Evolutionary conservation across 2,888 invertebrate genomes (phyloP), one percentile per base, ranked within the genome.

Genomic region (Pristionchus entomophagus): DNA sequence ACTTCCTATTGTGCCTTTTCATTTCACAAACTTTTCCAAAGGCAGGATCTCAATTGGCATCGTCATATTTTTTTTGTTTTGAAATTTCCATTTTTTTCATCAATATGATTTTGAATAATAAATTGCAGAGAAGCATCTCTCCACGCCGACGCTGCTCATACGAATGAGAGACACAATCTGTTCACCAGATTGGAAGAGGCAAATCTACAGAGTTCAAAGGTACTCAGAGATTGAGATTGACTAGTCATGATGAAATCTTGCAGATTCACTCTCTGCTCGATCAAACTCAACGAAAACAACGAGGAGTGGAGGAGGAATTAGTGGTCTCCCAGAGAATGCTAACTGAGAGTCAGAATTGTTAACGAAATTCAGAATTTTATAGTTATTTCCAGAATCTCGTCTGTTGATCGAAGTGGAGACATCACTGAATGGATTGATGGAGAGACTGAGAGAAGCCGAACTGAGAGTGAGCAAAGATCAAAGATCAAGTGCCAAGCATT

Each of bases 331-430:
- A 85, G 77, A 77, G 56, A 41, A 85, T 77, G 85, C 56, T 85
- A 17, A 85, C 51, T 77, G 73, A 85, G 41, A 85, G 85, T 85
- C n/a, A n/a, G 65, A 35, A 10, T 17, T 8, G 65, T 6, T 29
- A 19, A 65, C 29, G 12, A 10, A 65, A 19, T 29, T 4, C 5
- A 65, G 5, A 19, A 45, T 4, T 14, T 38, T 41, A 41, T 12
- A 59, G n/a, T 26, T 32, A 14, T 35, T 14, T 84, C 19, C 85
- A 85, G 85, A 85, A 77, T 85, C 85, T 4, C 22, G 38, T 12
- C 26, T 85, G 10, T 51, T 85, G 29, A 10, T 85, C n/a, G 85
- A 85, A 32, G 77, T 85, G n/a, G 85, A 85, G 56, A 77, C 77
- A 17, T 77, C 85, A 0, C 77, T 85, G 32, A 51, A 85, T 77